These are phyloP conservation scores for Elysia crispata DNA, from an alignment of 2,888 invertebrate species.

Conservation along the genomic window DNA sequence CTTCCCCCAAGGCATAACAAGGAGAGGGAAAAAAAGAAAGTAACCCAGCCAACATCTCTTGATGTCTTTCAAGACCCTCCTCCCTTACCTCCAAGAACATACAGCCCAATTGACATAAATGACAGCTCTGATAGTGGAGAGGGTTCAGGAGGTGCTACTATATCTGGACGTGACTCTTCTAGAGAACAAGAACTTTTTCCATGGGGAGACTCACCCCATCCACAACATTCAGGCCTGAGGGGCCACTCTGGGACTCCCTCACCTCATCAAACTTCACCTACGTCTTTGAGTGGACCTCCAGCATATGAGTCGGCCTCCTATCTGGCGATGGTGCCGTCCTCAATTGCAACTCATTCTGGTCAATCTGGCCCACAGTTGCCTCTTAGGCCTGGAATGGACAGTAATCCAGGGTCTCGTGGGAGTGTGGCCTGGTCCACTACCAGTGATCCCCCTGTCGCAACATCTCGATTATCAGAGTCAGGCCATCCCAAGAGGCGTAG, in stretches of 20 bases:
- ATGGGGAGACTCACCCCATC: conserved; percentile 48
- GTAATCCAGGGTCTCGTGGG: conserved; percentile 38
- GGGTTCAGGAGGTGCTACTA: conserved; percentile 1
- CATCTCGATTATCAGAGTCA: conserved; percentile 36
- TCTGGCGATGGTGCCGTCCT: conserved; percentile 14
- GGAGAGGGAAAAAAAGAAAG: conserved; percentile 55
- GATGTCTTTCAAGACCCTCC: conserved; percentile 58
- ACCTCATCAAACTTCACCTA: background rate
- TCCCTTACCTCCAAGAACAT: conserved; percentile 71
- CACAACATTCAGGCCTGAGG: background rate
- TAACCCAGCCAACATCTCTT: conserved; percentile 20
- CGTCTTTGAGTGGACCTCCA: background rate
- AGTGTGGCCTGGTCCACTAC: conserved; percentile 48
- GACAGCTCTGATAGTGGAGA: conserved; percentile 32
- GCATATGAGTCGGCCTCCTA: conserved; percentile 15
- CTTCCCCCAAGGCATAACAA: conserved; percentile 64
- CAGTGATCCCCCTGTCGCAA: conserved; percentile 49
- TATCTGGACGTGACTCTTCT: background rate
- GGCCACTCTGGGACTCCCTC: background rate
- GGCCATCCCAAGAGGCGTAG: conserved; percentile 47
- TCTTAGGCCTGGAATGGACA: conserved; percentile 41
- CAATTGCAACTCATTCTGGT: background rate
- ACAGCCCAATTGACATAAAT: conserved; percentile 66
- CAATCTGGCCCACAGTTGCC: conserved; percentile 18
- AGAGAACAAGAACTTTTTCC: conserved; percentile 54